Evolutionary conservation across 2,888 invertebrate species (phyloP).

Genomic region (Drosophila testacea): DNA sequence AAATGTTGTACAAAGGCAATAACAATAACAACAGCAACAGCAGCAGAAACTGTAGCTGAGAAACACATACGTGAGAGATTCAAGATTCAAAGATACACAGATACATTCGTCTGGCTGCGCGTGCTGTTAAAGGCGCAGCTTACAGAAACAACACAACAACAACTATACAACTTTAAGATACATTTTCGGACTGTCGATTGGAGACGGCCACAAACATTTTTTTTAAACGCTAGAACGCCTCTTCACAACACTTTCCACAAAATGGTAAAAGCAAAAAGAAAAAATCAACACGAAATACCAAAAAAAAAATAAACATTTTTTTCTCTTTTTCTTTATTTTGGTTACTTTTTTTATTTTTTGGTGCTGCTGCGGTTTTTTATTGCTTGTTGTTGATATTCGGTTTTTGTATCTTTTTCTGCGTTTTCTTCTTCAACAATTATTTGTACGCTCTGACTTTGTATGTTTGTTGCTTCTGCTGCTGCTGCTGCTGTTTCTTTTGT

Average conservation of each 20-base stretch:
- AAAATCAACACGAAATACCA: slow-evolving; percentile 32
- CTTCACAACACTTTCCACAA: slow-evolving; percentile 81
- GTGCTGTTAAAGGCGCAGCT: slow-evolving; percentile 42
- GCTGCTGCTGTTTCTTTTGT: slow-evolving; percentile 42
- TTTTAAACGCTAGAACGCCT: slow-evolving; percentile 84
- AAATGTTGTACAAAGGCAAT: slow-evolving; percentile 79
- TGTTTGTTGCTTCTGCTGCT: slow-evolving; percentile 8
- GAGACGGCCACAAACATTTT: slow-evolving; percentile 64
- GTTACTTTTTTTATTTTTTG: slow-evolving; percentile 22
- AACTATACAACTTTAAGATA: slow-evolving; percentile 65
- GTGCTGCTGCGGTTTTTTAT: slow-evolving; percentile 74
- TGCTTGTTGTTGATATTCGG: slow-evolving; percentile 62
- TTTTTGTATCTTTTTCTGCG: slow-evolving; percentile 46
- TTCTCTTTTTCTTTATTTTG: slow-evolving; percentile 26
- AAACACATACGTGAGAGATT: slow-evolving; percentile 59
- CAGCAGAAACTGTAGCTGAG: slow-evolving; percentile 38
- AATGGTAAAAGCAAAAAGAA: slow-evolving; percentile 29
- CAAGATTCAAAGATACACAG: slow-evolving; percentile 54
- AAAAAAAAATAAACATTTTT: slow-evolving; percentile 25
- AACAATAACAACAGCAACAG: slow-evolving; percentile 68
- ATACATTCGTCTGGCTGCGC: slow-evolving; percentile 59
- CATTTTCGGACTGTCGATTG: slow-evolving; percentile 71
- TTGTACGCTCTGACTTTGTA: slow-evolving; percentile 25
- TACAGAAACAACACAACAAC: slow-evolving; percentile 26
- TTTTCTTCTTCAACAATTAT: slow-evolving; percentile 76